Evolutionary conservation across 2,888 invertebrate species (phyloP).

Genomic region (Andrena haemorrhoa): DNA sequence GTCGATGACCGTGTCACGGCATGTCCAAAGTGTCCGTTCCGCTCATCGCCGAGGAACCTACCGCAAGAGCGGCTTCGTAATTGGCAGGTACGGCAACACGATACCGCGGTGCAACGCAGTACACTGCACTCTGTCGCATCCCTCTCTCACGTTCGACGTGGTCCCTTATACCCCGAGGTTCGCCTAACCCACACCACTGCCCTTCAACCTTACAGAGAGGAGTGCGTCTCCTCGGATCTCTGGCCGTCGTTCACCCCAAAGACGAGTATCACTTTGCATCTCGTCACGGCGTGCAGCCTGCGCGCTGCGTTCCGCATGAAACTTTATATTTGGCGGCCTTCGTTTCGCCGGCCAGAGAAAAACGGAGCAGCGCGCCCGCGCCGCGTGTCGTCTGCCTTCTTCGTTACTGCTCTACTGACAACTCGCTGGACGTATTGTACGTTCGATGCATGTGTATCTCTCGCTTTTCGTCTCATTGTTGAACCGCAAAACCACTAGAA

Average conservation of each 20-base stretch:
- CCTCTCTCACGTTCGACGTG: slow-evolving; percentile 30
- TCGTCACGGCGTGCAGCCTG: slow-evolving; percentile 57
- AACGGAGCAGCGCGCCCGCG: slow-evolving; percentile 15
- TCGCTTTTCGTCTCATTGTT: neutral
- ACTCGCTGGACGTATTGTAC: neutral
- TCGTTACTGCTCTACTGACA: neutral
- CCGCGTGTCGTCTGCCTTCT: neutral
- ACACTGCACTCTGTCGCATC: slow-evolving; percentile 61
- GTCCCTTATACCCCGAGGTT: slow-evolving; percentile 40
- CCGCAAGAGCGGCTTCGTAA: slow-evolving; percentile 78
- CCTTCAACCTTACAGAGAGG: slow-evolving; percentile 66
- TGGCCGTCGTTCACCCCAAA: slow-evolving; percentile 54
- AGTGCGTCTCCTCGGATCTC: slow-evolving; percentile 64
- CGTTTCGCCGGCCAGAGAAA: slow-evolving; percentile 51
- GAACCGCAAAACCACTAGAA: neutral
- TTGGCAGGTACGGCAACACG: slow-evolving; percentile 79
- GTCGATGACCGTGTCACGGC: slow-evolving; percentile 74
- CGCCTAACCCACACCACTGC: slow-evolving; percentile 60
- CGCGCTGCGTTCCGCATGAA: slow-evolving; percentile 63
- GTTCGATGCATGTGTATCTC: neutral
- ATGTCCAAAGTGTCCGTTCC: slow-evolving; percentile 70
- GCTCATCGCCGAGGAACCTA: slow-evolving; percentile 67
- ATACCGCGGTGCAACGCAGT: slow-evolving; percentile 72
- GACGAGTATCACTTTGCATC: slow-evolving; percentile 70
- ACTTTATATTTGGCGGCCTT: slow-evolving; percentile 64